Conservation (phyloP, 1,140 invertebrate genomes). For the Caenorhabditis inopinata region DNA sequence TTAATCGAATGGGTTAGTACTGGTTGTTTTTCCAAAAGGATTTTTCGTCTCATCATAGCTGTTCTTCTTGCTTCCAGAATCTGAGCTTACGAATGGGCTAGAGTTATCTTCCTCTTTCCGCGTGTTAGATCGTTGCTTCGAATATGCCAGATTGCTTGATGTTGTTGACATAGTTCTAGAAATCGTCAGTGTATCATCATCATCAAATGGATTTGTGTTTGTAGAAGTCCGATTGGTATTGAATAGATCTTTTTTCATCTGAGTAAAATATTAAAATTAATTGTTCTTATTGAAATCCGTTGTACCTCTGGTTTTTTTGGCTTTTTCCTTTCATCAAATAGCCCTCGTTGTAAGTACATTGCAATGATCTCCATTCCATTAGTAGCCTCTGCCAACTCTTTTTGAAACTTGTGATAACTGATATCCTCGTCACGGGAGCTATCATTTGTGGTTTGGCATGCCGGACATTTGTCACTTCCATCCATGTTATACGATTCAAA, state of each 20-base stretch:
- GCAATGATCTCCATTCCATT: slow-evolving; percentile 35
- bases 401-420: slow-evolving; percentile 17
- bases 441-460: slow-evolving; percentile 21
- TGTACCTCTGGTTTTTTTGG: neutral
- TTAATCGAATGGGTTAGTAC: neutral
- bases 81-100: neutral
- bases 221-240: neutral
- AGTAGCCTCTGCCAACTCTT: neutral
- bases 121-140: neutral
- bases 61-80: neutral
- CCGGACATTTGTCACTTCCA: slow-evolving; percentile 44
- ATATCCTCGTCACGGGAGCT: neutral
- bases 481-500: slow-evolving; percentile 49
- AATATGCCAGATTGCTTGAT: neutral
- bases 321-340: slow-evolving; percentile 25
- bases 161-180: slow-evolving; percentile 5
- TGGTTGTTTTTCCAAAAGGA: neutral
- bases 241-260: neutral
- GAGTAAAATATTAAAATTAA: neutral
- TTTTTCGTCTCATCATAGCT: neutral
- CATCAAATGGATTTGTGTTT: neutral
- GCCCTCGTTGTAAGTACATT: neutral
- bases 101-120: neutral
- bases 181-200: neutral
- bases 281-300: no score